Base-by-base conservation (phyloP, 2,113 vertebrate species). In the Bagarius yarrelli region DNA sequence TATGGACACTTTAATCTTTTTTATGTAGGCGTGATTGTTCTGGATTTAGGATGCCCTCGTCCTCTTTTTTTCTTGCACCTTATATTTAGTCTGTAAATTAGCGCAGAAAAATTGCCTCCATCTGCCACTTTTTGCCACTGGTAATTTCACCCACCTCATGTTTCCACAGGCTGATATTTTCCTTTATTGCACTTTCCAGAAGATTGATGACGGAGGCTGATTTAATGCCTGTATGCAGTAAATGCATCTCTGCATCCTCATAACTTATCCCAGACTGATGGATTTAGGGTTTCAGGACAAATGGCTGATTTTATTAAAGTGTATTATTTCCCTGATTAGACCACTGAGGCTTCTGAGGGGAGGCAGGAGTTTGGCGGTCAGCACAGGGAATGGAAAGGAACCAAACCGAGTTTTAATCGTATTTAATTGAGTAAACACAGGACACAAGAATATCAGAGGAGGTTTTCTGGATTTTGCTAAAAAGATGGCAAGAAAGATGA, bases 1-100 rank as follows among this genome's bases (percentile, higher is more conserved):
- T n/a, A n/a, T n/a, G n/a, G n/a, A n/a, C n/a, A n/a, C n/a, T n/a
- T n/a, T n/a, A n/a, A n/a, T n/a, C n/a, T n/a, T n/a, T n/a, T n/a
- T n/a, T n/a, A n/a, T n/a, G n/a, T n/a, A n/a, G n/a, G n/a, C n/a
- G n/a, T n/a, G n/a, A n/a, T n/a, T n/a, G n/a, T n/a, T n/a, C n/a
- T n/a, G n/a, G n/a, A n/a, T n/a, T n/a, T n/a, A n/a, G n/a, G n/a
- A n/a, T n/a, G n/a, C n/a, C 83, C 83, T 34, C 73, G 25, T 44
- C 66, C 71, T 40, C 78, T 84, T 74, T 81, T 84, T 86, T 83
- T 74, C 79, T 85, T 86, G 80, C 87, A 85, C 61, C 66, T 32
- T 92, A 90, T 91, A 91, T 87, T 89, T 90, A 91, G 89, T 78
- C 64, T 30, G 85, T 83, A 86, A 90, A 89, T 81, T 85, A 84